phyloP scores from a whole-genome alignment of 1,140 invertebrate genomes.

The Drosophila teissieri region DNA sequence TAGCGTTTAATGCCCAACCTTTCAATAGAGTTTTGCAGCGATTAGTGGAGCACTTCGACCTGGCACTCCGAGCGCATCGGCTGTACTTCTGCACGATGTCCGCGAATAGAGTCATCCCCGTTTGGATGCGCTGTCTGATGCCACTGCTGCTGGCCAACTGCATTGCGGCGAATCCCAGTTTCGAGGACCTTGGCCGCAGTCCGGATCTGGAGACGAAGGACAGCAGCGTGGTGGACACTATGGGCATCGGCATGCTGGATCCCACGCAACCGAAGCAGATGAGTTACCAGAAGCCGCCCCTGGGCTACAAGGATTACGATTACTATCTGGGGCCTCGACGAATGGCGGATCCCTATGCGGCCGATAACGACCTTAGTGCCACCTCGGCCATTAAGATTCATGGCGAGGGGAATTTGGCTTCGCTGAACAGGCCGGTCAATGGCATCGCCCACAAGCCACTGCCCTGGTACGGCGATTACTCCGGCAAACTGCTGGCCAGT shows the following conservation, averaged over 20 bases:
- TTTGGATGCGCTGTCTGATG: constrained; percentile 1
- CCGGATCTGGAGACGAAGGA: constrained; percentile 33
- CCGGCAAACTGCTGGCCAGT: constrained; percentile 35
- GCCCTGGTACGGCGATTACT: constrained; percentile 57
- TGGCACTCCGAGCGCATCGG: constrained; percentile 28
- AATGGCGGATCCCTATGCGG: not conserved
- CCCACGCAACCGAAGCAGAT: constrained; percentile 19
- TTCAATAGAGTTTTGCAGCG: constrained; percentile 43
- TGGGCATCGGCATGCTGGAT: constrained; percentile 15
- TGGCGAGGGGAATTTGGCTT: constrained; percentile 21
- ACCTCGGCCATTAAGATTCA: constrained; percentile 28
- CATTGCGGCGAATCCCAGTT: constrained; percentile 21
- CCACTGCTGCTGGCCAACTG: constrained; percentile 1
- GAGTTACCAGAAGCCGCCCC: constrained; percentile 22
- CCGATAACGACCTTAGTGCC: constrained; percentile 38
- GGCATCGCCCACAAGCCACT: constrained; percentile 26
- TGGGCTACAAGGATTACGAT: constrained; percentile 55
- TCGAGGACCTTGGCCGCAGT: constrained; percentile 20
- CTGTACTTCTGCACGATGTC: constrained; percentile 25
- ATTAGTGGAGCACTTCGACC: constrained; percentile 41
- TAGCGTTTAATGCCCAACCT: constrained; percentile 32
- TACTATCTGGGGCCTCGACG: constrained; percentile 38
- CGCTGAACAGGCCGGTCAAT: constrained; percentile 26
- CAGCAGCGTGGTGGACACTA: constrained; percentile 27
- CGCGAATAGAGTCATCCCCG: constrained; percentile 2